These are phyloP conservation scores for Ostrea edulis DNA, from an alignment of 1,140 invertebrate genomes.

Conservation along the genomic window DNA sequence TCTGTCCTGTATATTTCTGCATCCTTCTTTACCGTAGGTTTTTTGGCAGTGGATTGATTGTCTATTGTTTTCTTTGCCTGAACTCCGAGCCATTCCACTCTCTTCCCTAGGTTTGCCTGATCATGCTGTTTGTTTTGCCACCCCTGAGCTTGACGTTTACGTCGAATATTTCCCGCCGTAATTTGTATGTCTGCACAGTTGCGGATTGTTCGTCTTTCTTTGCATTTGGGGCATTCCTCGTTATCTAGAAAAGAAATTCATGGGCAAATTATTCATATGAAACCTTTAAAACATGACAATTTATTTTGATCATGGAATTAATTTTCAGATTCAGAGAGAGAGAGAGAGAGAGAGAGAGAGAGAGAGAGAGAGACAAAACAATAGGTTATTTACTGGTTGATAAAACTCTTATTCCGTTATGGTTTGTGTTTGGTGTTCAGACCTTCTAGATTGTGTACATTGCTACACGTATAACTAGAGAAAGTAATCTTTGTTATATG, in stretches of 20 bases:
- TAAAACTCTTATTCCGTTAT: too few species aligned
- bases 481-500: too few species aligned
- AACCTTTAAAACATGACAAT: too few species aligned
- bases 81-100: conserved; percentile 15
- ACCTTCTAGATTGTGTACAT: too few species aligned
- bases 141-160: not conserved
- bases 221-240: not conserved
- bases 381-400: too few species aligned
- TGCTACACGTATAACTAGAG: too few species aligned
- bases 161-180: not conserved
- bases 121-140: conserved; percentile 11
- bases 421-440: too few species aligned
- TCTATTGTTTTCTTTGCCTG: not conserved
- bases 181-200: conserved; percentile 1
- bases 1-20: conserved; percentile 10
- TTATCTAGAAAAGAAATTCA: not conserved
- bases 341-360: too few species aligned
- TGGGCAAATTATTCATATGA: too few species aligned
- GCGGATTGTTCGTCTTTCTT: not conserved
- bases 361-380: too few species aligned
- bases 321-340: too few species aligned
- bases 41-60: not conserved
- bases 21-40: conserved; percentile 1
- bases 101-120: not conserved
- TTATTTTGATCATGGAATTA: too few species aligned